These are phyloP conservation scores for Chiridota heheva DNA, from an alignment of 35 echinoderm and acorn worm species.

Conservation along the genomic window DNA sequence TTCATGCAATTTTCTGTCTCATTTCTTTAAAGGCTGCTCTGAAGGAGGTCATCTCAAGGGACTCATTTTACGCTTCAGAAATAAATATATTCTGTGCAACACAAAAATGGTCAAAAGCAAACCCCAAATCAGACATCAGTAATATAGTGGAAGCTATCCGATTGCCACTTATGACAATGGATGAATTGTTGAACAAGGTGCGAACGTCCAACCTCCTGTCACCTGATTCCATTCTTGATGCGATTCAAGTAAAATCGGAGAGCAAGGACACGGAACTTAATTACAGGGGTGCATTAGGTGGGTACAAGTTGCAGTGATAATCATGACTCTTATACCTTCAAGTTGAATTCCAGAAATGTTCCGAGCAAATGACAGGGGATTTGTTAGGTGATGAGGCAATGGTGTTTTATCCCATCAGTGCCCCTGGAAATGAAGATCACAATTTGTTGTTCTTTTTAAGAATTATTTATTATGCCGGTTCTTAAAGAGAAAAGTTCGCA, in stretches of 20 bases:
- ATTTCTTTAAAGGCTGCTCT: slow-evolving; percentile 65
- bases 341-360: no score
- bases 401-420: no score
- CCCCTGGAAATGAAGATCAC: no score
- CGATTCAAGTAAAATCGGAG: slow-evolving; percentile 80
- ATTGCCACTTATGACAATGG: slow-evolving; percentile 80
- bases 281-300: slow-evolving; percentile 81
- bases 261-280: slow-evolving; percentile 75
- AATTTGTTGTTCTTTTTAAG: no score
- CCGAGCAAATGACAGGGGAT: no score
- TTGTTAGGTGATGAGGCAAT: no score
- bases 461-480: no score
- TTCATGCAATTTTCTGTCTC: slow-evolving; percentile 2
- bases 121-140: slow-evolving; percentile 49
- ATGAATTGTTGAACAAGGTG: slow-evolving; percentile 82
- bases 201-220: slow-evolving; percentile 71
- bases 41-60: slow-evolving; percentile 91
- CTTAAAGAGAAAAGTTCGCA: no score
- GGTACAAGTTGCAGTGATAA: neutral
- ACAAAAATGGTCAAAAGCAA: slow-evolving; percentile 66
- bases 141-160: slow-evolving; percentile 82
- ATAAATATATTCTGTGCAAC: slow-evolving; percentile 85
- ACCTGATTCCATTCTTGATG: slow-evolving; percentile 88
- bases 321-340: neutral
- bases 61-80: slow-evolving; percentile 94